phyloP scores from a whole-genome alignment of 2,113 vertebrate species.

The Lophura nycthemera region DNA sequence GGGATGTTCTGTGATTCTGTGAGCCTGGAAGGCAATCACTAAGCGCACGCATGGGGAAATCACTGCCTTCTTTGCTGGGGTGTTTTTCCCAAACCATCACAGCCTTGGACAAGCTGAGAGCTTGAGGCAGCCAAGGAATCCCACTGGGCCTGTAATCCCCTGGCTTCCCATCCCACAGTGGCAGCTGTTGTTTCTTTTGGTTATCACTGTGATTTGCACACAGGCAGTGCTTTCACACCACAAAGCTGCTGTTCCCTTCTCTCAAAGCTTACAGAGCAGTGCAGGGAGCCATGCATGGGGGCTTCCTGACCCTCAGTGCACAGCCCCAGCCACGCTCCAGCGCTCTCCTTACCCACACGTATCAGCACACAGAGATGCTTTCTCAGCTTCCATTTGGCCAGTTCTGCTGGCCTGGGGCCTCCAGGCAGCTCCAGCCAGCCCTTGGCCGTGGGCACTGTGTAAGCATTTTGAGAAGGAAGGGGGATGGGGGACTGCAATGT shows the following conservation, averaged over 20 bases:
- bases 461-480: neutral
- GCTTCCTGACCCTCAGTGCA: neutral
- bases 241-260: neutral
- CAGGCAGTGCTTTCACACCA: rapidly evolving
- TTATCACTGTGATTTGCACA: neutral
- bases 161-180: neutral
- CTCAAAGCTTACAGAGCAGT: rapidly evolving
- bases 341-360: neutral
- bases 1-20: too few relatives aligned
- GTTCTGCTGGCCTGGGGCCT: rapidly evolving
- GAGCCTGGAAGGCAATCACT: neutral
- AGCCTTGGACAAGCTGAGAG: neutral
- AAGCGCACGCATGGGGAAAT: neutral
- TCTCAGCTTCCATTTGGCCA: neutral
- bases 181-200: neutral
- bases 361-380: neutral
- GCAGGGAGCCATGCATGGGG: neutral
- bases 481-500: neutral
- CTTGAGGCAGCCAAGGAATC: neutral
- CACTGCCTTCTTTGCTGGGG: neutral
- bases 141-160: neutral
- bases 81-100: neutral
- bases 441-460: neutral
- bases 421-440: neutral
- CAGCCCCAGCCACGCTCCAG: neutral